Base-by-base conservation (phyloP, 2,888 invertebrate species). In the Calameuta idolon region DNA sequence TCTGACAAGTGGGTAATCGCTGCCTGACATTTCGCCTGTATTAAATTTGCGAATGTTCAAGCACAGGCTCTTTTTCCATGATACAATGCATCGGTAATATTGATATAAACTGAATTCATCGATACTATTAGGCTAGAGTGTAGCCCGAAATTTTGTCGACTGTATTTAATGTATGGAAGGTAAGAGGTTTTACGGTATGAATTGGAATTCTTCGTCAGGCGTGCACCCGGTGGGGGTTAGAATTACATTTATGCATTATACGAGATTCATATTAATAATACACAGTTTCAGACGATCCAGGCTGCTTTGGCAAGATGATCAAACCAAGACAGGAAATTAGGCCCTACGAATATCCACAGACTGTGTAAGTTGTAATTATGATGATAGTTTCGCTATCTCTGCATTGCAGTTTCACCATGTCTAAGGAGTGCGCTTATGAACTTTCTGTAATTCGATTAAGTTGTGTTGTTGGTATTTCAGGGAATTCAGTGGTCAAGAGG, bases 401-500 rank as follows among this genome's bases (percentile, higher is more conserved):
- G 30, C 33, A n/a, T 12, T 34, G 33, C 37, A 40, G 23, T 71
- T 74, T 73, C 34, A 69, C 1, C 23, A 75, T 15, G 9, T 15
- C 5, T 33, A n/a, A 33, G 31, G 3, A 30, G 69, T 69, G 11
- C 35, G n/a, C 31, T 15, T n/a, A 11, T 77, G 69, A 68, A 31
- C 12, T 12, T 12, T 12, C 75, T 31, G 75, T 30, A 34, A 12
- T 37, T 68, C n/a, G 30, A 34, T 34, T 71, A 31, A 75, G 69
- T 69, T 69, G 23, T 9, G 1, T 55, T 55, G 9, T 55, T 55
- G 23, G 23, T 55, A 23, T 71, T 71, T 33, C 87, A 94, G 94
- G 89, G 92, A 93, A 84, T 94, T 95, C 86, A 92, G 92, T 15
- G 94, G 94, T 81, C 93, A 92, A 69, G 95, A 94, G 86, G 94